Percentiles rank a stretch among this genome's conserved stretches.
Conservation (phyloP, 2,797 vertebrate species). For the Gymnothorax reevesii region DNA sequence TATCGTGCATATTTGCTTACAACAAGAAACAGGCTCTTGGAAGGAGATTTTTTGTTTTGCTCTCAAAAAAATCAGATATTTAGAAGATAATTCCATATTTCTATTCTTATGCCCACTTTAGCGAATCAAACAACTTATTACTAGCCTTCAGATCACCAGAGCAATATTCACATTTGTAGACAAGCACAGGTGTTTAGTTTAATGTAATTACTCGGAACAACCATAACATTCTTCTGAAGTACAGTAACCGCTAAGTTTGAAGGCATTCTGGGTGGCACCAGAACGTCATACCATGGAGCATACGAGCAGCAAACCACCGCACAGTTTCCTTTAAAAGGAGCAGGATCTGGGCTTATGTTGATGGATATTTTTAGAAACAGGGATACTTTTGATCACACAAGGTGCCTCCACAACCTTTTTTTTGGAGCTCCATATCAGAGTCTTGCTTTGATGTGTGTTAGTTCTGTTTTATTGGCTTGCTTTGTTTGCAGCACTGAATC, state of each 20-base stretch:
- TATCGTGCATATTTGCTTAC: neutral
- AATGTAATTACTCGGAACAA: neutral
- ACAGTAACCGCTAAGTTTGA: neutral
- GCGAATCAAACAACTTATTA: neutral
- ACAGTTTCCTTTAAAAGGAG: conserved; percentile 16
- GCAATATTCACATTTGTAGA: neutral
- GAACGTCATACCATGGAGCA: neutral
- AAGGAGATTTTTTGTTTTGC: neutral
- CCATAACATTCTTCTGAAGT: conserved; percentile 7
- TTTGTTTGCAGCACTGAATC: neutral
- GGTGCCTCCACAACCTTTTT: neutral
- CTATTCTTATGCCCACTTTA: neutral
- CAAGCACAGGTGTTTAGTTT: conserved; percentile 4
- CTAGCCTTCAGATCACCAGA: neutral
- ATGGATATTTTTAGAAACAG: neutral
- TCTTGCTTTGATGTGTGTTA: neutral
- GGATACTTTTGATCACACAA: neutral
- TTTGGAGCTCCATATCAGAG: neutral
- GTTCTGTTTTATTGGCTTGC: neutral
- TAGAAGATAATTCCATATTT: neutral
- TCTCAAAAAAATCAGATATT: neutral
- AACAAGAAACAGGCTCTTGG: neutral
- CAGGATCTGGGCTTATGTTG: neutral
- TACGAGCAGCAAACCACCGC: neutral
- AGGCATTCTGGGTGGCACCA: conserved; percentile 8